phyloP scores from a whole-genome alignment of 1,140 invertebrate species.

The Galendromus occidentalis region DNA sequence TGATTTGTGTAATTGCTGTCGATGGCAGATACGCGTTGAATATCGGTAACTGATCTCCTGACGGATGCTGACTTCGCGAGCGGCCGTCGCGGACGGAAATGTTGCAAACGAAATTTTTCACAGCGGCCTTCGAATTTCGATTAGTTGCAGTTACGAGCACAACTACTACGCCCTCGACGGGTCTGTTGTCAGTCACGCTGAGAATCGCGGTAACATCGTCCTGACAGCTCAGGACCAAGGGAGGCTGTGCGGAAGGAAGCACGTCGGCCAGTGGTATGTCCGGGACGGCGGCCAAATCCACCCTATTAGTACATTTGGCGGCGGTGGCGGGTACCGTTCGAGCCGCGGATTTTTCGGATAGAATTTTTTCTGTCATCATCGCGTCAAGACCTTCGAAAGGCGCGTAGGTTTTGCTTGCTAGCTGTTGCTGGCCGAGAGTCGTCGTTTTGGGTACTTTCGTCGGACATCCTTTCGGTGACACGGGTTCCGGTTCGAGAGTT shows the following conservation, averaged over 20 bases:
- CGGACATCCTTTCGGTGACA: background rate
- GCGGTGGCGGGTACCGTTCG: background rate
- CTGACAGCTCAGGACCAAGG: background rate
- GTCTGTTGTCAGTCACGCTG: background rate
- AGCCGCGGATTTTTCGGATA: background rate
- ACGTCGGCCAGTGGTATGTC: background rate
- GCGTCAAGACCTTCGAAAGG: slow-evolving; percentile 1
- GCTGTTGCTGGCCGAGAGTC: too few relatives aligned
- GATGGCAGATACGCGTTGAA: slow-evolving; percentile 8
- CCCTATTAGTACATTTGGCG: too few relatives aligned
- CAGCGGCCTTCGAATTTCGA: background rate
- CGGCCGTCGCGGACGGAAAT: background rate
- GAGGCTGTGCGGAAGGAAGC: background rate
- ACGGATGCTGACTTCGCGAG: background rate
- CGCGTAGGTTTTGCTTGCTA: background rate
- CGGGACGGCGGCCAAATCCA: background rate
- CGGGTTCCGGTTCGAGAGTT: background rate
- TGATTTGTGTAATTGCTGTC: slow-evolving; percentile 2
- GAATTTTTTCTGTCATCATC: background rate
- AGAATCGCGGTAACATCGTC: background rate
- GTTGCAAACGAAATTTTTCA: background rate
- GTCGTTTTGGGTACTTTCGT: background rate
- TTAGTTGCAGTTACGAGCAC: background rate
- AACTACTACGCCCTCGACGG: background rate
- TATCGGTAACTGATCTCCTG: background rate